Conservation (phyloP, 2,888 invertebrate species). For the Chelonus formosanus region DNA sequence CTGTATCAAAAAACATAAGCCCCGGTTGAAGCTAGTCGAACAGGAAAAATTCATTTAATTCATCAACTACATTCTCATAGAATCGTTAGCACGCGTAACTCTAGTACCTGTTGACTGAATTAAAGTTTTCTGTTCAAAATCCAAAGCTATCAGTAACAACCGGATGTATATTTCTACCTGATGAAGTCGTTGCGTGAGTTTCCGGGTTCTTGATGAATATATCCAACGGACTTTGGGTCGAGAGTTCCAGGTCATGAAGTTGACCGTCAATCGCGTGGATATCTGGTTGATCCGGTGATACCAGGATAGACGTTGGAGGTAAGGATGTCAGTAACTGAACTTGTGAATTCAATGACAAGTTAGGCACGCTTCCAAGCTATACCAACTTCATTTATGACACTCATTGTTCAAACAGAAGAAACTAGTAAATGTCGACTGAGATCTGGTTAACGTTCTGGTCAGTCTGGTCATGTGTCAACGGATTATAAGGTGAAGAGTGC, state of each 20-base stretch:
- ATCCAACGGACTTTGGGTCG: slow-evolving; percentile 29
- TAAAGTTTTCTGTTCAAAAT: slow-evolving; percentile 16
- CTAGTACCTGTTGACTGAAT: slow-evolving; percentile 25
- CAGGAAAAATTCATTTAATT: slow-evolving; percentile 28
- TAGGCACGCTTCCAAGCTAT: slow-evolving; percentile 19
- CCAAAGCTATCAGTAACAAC: slow-evolving; percentile 32
- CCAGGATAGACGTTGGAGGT: not conserved
- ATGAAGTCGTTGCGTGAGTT: slow-evolving; percentile 38
- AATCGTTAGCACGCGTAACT: slow-evolving; percentile 44
- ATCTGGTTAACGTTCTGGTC: slow-evolving; percentile 49
- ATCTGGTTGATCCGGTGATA: slow-evolving; percentile 39
- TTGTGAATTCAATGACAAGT: slow-evolving; percentile 9
- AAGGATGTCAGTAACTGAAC: no score
- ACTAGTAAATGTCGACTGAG: slow-evolving; percentile 39
- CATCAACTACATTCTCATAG: slow-evolving; percentile 18
- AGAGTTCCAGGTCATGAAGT: slow-evolving; percentile 38
- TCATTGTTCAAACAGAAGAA: slow-evolving; percentile 35
- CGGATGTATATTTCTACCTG: slow-evolving; percentile 17
- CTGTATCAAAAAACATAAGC: not conserved
- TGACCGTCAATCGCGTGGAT: slow-evolving; percentile 33
- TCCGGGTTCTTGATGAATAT: slow-evolving; percentile 32
- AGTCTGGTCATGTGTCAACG: slow-evolving; percentile 55
- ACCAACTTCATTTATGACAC: no score
- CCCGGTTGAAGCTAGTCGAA: slow-evolving; percentile 8
- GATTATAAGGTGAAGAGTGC: slow-evolving; percentile 54